Percentiles rank a stretch among this genome's conserved stretches.
These are phyloP conservation scores for Stichodactyla helianthus DNA, from an alignment of 64 coral and sea anemone genomes.

Conservation along the genomic window DNA sequence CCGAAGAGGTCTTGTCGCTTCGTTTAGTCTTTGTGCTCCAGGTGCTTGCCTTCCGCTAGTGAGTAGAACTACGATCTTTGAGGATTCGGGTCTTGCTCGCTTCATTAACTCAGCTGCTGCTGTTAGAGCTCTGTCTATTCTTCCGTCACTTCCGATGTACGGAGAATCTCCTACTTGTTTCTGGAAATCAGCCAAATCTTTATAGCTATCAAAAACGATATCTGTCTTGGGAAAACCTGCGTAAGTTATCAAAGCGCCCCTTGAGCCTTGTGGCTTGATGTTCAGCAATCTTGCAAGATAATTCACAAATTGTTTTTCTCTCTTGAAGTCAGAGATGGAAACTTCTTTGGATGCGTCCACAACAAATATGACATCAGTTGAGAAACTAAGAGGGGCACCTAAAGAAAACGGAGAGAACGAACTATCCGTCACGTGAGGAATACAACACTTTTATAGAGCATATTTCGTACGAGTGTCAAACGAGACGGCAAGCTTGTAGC, in stretches of 20 bases:
- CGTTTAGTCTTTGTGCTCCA: slow-evolving; percentile 13
- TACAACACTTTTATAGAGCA: too few relatives aligned
- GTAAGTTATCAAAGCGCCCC: slow-evolving; percentile 48
- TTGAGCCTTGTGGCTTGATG: slow-evolving; percentile 43
- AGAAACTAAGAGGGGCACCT: slow-evolving; percentile 8
- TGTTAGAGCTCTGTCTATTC: slow-evolving; percentile 65
- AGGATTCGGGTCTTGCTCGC: slow-evolving; percentile 11
- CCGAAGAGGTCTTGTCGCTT: slow-evolving; percentile 44
- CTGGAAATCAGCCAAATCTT: slow-evolving; percentile 33
- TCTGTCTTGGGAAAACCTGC: slow-evolving; percentile 19
- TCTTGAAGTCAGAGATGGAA: slow-evolving; percentile 27
- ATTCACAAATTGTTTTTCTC: slow-evolving; percentile 63
- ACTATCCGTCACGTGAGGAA: background rate
- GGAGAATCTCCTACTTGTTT: slow-evolving; percentile 21
- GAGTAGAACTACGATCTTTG: slow-evolving; percentile 38
- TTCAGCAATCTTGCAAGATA: slow-evolving; percentile 46
- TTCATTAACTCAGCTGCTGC: slow-evolving; percentile 25
- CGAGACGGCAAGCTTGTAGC: too few relatives aligned
- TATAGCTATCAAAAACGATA: slow-evolving; percentile 36
- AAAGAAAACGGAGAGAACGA: background rate
- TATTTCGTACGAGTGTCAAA: too few relatives aligned
- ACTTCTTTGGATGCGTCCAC: slow-evolving; percentile 42
- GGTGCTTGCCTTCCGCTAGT: slow-evolving; percentile 13
- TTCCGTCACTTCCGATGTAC: slow-evolving; percentile 31
- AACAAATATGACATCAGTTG: slow-evolving; percentile 42